Evolutionary conservation across 2,113 vertebrate genomes (phyloP), one percentile per base, ranked within the genome.

Genomic region (Drymodes brunneopygia): DNA sequence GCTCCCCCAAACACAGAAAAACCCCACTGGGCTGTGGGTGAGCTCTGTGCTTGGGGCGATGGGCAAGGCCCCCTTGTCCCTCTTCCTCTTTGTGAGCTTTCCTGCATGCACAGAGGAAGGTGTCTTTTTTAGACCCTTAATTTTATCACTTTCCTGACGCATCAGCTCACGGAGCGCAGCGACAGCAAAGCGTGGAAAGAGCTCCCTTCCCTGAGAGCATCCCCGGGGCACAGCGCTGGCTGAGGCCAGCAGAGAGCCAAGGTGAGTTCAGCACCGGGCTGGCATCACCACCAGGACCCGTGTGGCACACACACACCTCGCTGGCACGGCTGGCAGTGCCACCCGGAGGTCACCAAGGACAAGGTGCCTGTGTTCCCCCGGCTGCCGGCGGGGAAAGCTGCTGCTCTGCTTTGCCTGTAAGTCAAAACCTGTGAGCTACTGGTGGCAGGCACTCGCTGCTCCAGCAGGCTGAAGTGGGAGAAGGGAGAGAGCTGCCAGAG

Each of bases 271-370:
- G 77, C 87, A 47, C 33, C 21, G 5, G 28, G 77, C 60, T 96
- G 96, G 93, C 84, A 92, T 50, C 15, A 0, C 64, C 8, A 7
- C 22, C 42, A 18, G 91, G 53, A 53, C 33, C 54, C 12, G 4
- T 1, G 0, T 1, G 3, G 77, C 1, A 1, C n/a, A 0, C 48
- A 9, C 66, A 1, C 38, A n/a, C n/a, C 1, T 4, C 0, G 4
- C 87, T n/a, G 81, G 61, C 10, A 0, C 28, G 9, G 18, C 60
- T 18, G 44, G 44, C 44, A n/a, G n/a, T n/a, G n/a, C n/a, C n/a
- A n/a, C n/a, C n/a, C n/a, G n/a, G n/a, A n/a, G n/a, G n/a, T n/a
- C n/a, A n/a, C 42, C 25, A 4, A 4, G 88, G 38, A 58, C 28
- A 0, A 45, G 50, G 13, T 42, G 91, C 77, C 91, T 10, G 42